A percentile compares a stretch with the other conserved stretches of the same genome.
These are phyloP conservation scores for Allophyes oxyacanthae DNA, from an alignment of 2,888 invertebrate species.

Conservation along the genomic window DNA sequence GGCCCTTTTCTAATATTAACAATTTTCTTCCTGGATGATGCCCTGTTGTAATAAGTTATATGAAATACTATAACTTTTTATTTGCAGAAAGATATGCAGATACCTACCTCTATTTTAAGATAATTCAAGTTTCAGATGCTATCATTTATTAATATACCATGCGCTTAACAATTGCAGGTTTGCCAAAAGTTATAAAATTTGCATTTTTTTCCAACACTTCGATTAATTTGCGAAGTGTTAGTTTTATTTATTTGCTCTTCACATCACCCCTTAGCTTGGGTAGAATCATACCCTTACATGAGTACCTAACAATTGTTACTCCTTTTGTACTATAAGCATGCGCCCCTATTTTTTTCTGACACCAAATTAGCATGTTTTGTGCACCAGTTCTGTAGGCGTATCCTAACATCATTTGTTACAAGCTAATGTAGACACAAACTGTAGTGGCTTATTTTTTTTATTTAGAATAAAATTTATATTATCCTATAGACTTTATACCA, in stretches of 20 bases:
- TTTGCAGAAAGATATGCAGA: constrained; percentile 66
- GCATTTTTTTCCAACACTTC: constrained; percentile 86
- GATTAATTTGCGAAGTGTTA: constrained; percentile 70
- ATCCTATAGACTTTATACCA: constrained; percentile 48
- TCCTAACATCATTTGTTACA: constrained; percentile 41
- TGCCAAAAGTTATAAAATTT: constrained; percentile 88
- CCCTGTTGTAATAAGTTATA: constrained; percentile 8
- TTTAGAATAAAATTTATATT: constrained; percentile 41
- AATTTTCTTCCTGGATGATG: constrained; percentile 24
- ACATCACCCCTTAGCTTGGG: constrained; percentile 64
- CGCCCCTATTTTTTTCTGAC: constrained; percentile 57
- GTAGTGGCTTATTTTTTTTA: constrained; percentile 50
- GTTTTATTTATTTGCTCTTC: constrained; percentile 70
- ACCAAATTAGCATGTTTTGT: constrained; percentile 47
- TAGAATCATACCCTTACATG: constrained; percentile 35
- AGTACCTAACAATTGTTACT: constrained; percentile 51
- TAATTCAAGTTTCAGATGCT: constrained; percentile 58
- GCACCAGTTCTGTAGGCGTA: constrained; percentile 49
- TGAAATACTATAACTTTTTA: constrained; percentile 51
- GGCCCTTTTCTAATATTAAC: constrained; percentile 14
- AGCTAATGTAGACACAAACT: constrained; percentile 21
- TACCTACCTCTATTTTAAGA: constrained; percentile 61
- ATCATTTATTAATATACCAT: constrained; percentile 57
- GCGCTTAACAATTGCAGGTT: constrained; percentile 89
- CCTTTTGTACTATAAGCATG: constrained; percentile 61